Evolutionary conservation across 1,140 invertebrate genomes (phyloP).

Genomic region (Drosophila cardini): DNA sequence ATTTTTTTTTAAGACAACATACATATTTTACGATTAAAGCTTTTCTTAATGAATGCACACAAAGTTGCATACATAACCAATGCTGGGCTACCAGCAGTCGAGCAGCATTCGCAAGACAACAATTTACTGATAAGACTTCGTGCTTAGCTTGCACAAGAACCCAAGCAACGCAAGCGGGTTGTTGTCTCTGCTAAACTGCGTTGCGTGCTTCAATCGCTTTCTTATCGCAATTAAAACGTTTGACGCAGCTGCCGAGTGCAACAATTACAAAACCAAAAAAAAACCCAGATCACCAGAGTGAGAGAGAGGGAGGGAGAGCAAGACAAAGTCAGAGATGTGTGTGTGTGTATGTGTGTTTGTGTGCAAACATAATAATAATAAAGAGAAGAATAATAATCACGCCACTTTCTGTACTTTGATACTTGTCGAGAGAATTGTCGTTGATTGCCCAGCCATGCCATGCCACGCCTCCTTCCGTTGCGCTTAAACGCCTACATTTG

Average conservation of each 20-base stretch:
- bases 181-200: conserved; percentile 10
- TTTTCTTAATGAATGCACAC: too few relatives aligned
- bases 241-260: conserved; percentile 25
- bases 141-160: not conserved
- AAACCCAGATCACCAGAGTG: conserved; percentile 19
- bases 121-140: conserved; percentile 7
- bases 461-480: conserved; percentile 41
- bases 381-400: conserved; percentile 74
- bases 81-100: not conserved
- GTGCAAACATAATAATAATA: conserved; percentile 55
- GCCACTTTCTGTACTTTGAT: conserved; percentile 76
- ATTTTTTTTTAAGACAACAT: too few relatives aligned
- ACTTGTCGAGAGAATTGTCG: conserved; percentile 23
- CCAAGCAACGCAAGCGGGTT: not conserved
- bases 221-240: conserved; percentile 3
- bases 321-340: conserved; percentile 1
- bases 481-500: conserved; percentile 31
- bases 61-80: too few relatives aligned
- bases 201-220: not conserved
- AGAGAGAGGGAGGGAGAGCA: not conserved
- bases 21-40: too few relatives aligned
- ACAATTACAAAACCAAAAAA: conserved; percentile 44
- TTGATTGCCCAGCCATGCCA: conserved; percentile 19
- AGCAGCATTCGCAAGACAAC: not conserved
- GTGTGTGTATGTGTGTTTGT: conserved; percentile 5